phyloP scores from a whole-genome alignment of 1,140 invertebrate species.

The Rhizoglyphus robini region DNA sequence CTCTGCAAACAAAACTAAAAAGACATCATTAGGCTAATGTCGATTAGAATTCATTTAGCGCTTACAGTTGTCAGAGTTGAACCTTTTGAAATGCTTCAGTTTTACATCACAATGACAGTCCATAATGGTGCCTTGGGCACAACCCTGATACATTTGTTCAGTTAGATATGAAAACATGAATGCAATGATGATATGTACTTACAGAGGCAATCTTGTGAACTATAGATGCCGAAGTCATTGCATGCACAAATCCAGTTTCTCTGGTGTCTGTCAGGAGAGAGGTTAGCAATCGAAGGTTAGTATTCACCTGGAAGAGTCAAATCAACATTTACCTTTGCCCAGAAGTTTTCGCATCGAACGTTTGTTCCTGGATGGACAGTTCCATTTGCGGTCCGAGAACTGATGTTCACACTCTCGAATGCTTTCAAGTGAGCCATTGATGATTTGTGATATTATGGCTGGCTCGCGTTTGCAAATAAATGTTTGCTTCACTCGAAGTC shows the following conservation, averaged over 20 bases:
- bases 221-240: conserved; percentile 80
- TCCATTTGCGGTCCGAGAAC: conserved; percentile 86
- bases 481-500: conserved; percentile 49
- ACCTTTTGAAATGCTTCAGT: conserved; percentile 26
- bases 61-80: conserved; percentile 30
- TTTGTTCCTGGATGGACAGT: conserved; percentile 60
- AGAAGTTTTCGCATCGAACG: conserved; percentile 57
- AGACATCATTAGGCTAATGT: conserved; percentile 24
- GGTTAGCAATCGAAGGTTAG: too few relatives aligned
- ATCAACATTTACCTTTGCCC: conserved; percentile 30
- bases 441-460: conserved; percentile 33
- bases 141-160: too few relatives aligned
- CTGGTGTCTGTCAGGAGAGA: conserved; percentile 54
- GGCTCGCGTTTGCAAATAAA: conserved; percentile 37
- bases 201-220: conserved; percentile 73
- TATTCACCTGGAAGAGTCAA: too few relatives aligned
- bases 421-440: conserved; percentile 32
- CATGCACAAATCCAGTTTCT: conserved; percentile 82
- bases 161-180: too few relatives aligned
- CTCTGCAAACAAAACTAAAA: conserved; percentile 48
- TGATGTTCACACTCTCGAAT: conserved; percentile 91
- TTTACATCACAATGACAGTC: conserved; percentile 65
- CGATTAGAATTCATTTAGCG: conserved; percentile 25
- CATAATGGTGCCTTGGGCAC: conserved; percentile 65
- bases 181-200: neutral